Base-by-base conservation (phyloP, 2,888 invertebrate genomes). In the Orthosia incerta region DNA sequence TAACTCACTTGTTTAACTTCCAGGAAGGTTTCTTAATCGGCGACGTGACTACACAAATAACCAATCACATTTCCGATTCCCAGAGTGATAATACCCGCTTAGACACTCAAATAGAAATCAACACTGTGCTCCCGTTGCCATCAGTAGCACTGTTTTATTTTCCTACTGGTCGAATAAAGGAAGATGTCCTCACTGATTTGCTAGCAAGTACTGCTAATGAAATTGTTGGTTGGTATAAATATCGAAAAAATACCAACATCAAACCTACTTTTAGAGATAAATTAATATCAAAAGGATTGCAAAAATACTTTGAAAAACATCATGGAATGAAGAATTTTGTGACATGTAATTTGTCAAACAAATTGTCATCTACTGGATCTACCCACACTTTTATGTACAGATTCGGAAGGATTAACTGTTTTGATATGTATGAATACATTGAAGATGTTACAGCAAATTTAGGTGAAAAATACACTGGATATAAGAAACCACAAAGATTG, bases 181-280 rank as follows among this genome's bases (percentile, higher is more conserved):
- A 95, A 79, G 96, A 97, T 81, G 96, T 96, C 82, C 88, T 98
- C 4, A 90, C 92, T 71, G 94, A 94, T 11, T 93, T 97, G 73
- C 89, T 98, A 20, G 95, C 96, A 3, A 93, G 93, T 73, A 95
- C 96, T 74, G 95, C 96, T 31, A 95, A 93, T 82, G 97, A 97
- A 92, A 96, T 97, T 31, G 97, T 98, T 15, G 98, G 97, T 39
- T 98, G 98, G 97, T 98, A 97, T 89, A 97, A 97, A 90, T 97
- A 97, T 87, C 96, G 97, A 80, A 95, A 95, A 81, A 96, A 97
- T 68, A 94, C 94, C 63, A 94, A 93, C 59, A 94, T 97, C 45
- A 96, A 95, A 83, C 96, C 97, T n/a, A 97, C 97, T 2, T 94
- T 97, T 77, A 93, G 97, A 75, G 97, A 98, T 82, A 97, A 97